Evolutionary conservation across 2,888 invertebrate species (phyloP), one percentile per base, ranked within the genome.

Genomic region (Vandiemenella viatica): DNA sequence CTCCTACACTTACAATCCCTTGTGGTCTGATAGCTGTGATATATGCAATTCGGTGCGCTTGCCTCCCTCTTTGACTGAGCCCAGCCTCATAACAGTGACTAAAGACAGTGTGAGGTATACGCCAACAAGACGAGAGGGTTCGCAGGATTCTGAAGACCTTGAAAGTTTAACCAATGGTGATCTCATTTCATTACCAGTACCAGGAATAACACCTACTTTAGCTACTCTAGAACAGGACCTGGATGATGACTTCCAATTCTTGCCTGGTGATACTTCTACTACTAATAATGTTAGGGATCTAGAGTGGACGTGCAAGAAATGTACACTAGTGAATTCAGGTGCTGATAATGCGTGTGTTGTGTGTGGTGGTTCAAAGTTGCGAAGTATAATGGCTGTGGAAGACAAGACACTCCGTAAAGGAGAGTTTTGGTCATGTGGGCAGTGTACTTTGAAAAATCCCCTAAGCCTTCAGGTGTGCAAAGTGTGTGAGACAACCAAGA

Each of bases 251-350:
- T 69, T 80, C 55, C 68, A 79, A 55, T 74, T 76, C 57, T 69
- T 77, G 54, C 72, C 55, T 21, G 50, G 45, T 16, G 50, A 50
- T 18, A 44, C 41, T 16, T n/a, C n/a, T n/a, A 26, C 44, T 4
- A 26, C 23, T 13, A 23, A 48, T 8, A 45, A 47, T 15, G 41
- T 37, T 43, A 56, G 49, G 19, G 58, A 58, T 42, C 46, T 67
- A 55, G 70, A 77, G 52, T 93, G 92, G 92, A 77, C 85, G 13
- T 93, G 92, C 64, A 76, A 77, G 54, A 85, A 88, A 58, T 93
- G 93, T 63, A 92, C 92, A 2, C 70, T 91, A 50, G 75, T 88
- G 19, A 93, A 93, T 67, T 77, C 80, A 16, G 70, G 74, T 0
- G 68, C 74, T 18, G 76, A 79, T 0, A 71, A 76, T 51, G 80